Evolutionary conservation across 2,888 invertebrate genomes (phyloP).

Genomic region (Trichopoda pennipes): DNA sequence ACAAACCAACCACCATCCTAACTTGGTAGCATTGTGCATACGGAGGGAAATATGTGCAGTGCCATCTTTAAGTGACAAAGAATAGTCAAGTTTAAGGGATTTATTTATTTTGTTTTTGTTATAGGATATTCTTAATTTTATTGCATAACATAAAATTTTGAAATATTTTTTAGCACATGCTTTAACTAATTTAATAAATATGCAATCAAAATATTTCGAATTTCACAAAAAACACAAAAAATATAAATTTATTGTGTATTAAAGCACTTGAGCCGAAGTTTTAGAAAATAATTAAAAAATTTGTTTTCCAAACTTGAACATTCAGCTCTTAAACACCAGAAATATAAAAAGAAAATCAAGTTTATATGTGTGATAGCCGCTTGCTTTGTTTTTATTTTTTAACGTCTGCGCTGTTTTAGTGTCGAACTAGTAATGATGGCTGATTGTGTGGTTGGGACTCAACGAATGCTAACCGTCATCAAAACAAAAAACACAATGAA

Average conservation of each 20-base stretch:
- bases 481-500: constrained; percentile 47
- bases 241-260: too few relatives aligned
- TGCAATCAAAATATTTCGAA: too few relatives aligned
- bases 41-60: constrained; percentile 45
- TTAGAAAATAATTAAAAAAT: too few relatives aligned
- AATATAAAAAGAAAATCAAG: not conserved
- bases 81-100: constrained; percentile 15
- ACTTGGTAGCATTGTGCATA: constrained; percentile 64
- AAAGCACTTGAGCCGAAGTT: too few relatives aligned
- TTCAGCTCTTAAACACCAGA: too few relatives aligned
- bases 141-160: not conserved
- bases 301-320: too few relatives aligned
- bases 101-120: not conserved
- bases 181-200: not conserved
- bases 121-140: not conserved
- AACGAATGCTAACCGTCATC: constrained; percentile 70
- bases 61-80: constrained; percentile 47
- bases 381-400: constrained; percentile 25
- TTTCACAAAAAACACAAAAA: too few relatives aligned
- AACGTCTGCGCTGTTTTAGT: constrained; percentile 76
- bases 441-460: constrained; percentile 62
- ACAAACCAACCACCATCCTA: constrained; percentile 45
- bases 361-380: constrained; percentile 19
- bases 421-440: constrained; percentile 75
- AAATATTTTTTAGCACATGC: not conserved